Evolutionary conservation across 2,797 vertebrate species (phyloP).

Genomic region (Rhadinocentrus ornatus): DNA sequence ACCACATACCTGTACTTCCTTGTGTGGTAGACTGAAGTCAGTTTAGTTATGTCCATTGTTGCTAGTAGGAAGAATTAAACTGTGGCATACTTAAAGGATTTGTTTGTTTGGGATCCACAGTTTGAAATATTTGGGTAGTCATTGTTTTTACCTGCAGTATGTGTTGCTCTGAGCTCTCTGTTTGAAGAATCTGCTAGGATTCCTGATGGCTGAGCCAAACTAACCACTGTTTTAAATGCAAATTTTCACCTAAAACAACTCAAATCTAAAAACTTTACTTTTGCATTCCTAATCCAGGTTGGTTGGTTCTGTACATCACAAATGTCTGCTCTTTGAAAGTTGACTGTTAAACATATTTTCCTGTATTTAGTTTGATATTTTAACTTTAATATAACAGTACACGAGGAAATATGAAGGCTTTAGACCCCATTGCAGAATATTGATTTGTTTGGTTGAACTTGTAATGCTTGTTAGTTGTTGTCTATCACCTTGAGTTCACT

Average conservation of each 20-base stretch:
- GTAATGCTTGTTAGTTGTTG: conserved; percentile 2
- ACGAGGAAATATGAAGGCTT: background rate
- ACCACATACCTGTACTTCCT: background rate
- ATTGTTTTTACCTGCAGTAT: too few relatives aligned
- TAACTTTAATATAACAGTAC: background rate
- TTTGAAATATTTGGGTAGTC: background rate
- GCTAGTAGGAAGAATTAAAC: background rate
- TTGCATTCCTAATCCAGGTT: too few relatives aligned
- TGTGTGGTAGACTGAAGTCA: background rate
- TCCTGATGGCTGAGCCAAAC: too few relatives aligned
- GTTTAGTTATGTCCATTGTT: background rate
- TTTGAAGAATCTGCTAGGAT: too few relatives aligned
- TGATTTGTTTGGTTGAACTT: conserved; percentile 6
- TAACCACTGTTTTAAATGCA: too few relatives aligned
- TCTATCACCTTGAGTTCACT: conserved; percentile 12
- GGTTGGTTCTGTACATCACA: too few relatives aligned
- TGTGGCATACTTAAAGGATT: too few relatives aligned
- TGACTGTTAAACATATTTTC: background rate
- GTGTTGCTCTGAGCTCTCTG: too few relatives aligned
- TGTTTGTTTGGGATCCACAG: background rate
- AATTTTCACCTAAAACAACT: too few relatives aligned
- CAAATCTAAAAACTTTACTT: too few relatives aligned
- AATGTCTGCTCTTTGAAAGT: background rate
- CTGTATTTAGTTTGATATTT: background rate
- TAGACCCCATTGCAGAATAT: background rate